Percentiles rank a stretch among this genome's conserved stretches.
Conservation (phyloP, 2,797 vertebrate genomes). For the Cheirogaleus major region DNA sequence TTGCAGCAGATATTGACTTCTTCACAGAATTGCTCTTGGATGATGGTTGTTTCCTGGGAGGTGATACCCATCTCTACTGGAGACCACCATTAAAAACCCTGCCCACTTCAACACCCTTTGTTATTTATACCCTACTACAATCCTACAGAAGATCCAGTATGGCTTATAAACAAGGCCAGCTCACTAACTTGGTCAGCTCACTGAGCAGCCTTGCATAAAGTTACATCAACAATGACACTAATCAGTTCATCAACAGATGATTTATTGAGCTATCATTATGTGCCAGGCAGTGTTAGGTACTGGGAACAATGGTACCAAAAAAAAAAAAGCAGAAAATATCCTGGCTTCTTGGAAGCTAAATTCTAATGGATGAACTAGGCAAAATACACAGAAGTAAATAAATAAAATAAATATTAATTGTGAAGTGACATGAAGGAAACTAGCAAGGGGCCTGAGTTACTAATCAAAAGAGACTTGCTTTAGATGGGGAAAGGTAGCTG, state of each 20-base stretch:
- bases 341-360: not conserved
- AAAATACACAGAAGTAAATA: not conserved
- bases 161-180: not conserved
- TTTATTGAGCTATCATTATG: not conserved
- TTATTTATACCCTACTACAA: not conserved
- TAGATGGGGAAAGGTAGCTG: not conserved
- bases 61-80: not conserved
- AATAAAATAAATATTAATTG: not conserved
- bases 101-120: not conserved
- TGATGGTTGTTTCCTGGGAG: not conserved
- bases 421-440: not conserved
- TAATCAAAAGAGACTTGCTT: not conserved
- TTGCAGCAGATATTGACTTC: not conserved
- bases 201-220: not conserved
- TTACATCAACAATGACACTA: not conserved
- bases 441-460: not conserved
- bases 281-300: not conserved
- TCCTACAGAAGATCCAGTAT: not conserved
- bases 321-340: not conserved
- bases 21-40: not conserved
- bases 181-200: not conserved
- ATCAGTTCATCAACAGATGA: not conserved
- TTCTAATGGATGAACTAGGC: not conserved
- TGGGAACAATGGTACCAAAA: not conserved
- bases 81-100: not conserved